phyloP scores from a whole-genome alignment of 2,113 vertebrate species.

The Zosterops lateralis region DNA sequence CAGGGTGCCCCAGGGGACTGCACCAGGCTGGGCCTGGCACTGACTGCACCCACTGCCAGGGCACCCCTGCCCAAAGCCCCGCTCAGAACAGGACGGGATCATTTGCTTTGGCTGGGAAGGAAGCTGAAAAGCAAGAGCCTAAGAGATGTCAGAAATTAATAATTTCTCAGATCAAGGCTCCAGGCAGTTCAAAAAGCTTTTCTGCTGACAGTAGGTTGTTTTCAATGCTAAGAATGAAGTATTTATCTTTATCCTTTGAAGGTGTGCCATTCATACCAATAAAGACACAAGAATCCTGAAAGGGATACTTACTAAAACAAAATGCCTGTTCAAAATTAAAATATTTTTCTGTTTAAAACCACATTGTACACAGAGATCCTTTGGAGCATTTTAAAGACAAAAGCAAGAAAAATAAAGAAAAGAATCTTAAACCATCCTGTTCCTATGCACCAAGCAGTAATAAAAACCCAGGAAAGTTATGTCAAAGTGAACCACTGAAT shows the following conservation, averaged over 20 bases:
- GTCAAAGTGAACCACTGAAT: conserved; percentile 3
- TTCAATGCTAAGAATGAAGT: not conserved
- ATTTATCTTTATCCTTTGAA: conserved; percentile 42
- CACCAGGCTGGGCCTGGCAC: not conserved
- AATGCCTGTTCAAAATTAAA: conserved; percentile 30
- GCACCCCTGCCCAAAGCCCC: not conserved
- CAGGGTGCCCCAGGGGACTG: accelerated
- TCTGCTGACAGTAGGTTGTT: conserved; percentile 28
- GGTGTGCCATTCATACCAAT: conserved; percentile 4
- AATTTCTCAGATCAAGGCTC: not conserved
- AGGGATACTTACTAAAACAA: conserved; percentile 29
- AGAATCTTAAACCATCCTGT: not conserved
- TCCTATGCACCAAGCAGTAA: not conserved
- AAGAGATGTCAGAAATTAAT: conserved; percentile 4
- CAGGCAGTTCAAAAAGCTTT: conserved; percentile 32
- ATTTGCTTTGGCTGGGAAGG: not conserved
- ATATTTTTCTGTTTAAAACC: conserved; percentile 13
- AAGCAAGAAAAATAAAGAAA: conserved; percentile 43
- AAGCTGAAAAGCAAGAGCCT: not conserved
- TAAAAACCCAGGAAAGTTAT: not conserved
- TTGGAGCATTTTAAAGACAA: conserved; percentile 17
- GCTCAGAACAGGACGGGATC: accelerated
- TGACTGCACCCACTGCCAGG: not conserved
- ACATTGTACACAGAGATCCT: not conserved
- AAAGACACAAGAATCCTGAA: conserved; percentile 12